Evolutionary conservation across 2,888 invertebrate genomes (phyloP), one percentile per base, ranked within the genome.

Genomic region (Ectemnius cavifrons): DNA sequence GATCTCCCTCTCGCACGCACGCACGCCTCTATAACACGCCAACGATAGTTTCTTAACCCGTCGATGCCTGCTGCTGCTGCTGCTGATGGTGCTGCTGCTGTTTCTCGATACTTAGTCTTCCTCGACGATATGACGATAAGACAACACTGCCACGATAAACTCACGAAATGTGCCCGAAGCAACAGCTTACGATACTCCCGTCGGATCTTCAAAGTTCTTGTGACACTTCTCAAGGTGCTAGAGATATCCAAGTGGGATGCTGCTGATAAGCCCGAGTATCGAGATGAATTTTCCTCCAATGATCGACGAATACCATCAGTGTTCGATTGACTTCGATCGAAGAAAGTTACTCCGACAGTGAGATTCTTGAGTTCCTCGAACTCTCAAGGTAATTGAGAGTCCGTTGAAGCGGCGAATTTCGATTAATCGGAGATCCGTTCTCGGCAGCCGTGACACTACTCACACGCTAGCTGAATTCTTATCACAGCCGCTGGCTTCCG

Each of bases 341-440:
- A 23, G 23, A 23, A 0, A 23, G 23, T 23, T 23, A 2, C 23
- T 3, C 2, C 23, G 23, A 23, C 23, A 23, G 23, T 2, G 23
- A 23, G 23, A 23, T 23, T 23, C 23, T 23, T 52, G 5, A 0
- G 16, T 49, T 49, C 49, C 5, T 14, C 49, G 49, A 52, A 52
- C 4, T 16, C 16, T 28, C 65, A n/a, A 6, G 52, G 16, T 52
- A 52, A 16, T 52, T 14, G 27, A 49, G 49, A 23, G 70, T 74
- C 49, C 59, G 37, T 11, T 6, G 23, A 23, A 23, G 23, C 71
- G 64, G 77, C 68, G 45, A 78, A 73, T 67, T 63, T 52, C n/a
- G 52, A 52, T 52, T 52, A 52, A 14, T 52, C 16, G 0, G 52
- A 52, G 16, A 14, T 52, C n/a, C 52, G 52, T 52, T 14, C 52